phyloP scores from a whole-genome alignment of 2,888 invertebrate species.

The Aromia moschata region DNA sequence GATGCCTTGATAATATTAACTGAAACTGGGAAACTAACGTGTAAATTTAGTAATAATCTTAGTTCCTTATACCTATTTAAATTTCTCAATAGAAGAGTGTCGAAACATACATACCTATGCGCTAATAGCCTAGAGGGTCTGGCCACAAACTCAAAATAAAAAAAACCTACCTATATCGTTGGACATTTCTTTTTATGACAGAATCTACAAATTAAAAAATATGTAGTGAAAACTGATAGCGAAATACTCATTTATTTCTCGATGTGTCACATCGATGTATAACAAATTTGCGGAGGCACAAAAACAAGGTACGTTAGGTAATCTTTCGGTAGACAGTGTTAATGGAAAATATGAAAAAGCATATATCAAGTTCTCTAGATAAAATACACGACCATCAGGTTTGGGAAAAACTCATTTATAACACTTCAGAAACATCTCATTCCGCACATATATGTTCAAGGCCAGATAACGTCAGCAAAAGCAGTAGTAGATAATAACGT shows the following conservation, averaged over 20 bases:
- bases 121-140: no score
- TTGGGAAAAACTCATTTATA: constrained; percentile 24
- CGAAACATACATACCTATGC: no score
- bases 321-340: constrained; percentile 13
- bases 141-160: no score
- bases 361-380: constrained; percentile 22
- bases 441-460: constrained; percentile 15
- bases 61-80: no score
- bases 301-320: constrained; percentile 14
- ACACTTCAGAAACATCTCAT: constrained; percentile 20
- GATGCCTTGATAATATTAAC: no score
- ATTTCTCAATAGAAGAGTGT: no score
- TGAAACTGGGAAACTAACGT: no score
- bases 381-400: constrained; percentile 18
- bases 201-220: no score
- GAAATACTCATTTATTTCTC: constrained; percentile 9
- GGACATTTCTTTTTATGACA: no score
- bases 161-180: no score
- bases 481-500: constrained; percentile 11
- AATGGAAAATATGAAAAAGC: constrained; percentile 19
- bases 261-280: background rate
- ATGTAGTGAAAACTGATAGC: background rate
- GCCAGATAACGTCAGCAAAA: constrained; percentile 6
- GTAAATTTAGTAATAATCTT: no score
- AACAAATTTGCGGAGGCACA: constrained; percentile 1